These are phyloP conservation scores for Drosophila testacea DNA, from an alignment of 2,888 invertebrate genomes.

Conservation along the genomic window DNA sequence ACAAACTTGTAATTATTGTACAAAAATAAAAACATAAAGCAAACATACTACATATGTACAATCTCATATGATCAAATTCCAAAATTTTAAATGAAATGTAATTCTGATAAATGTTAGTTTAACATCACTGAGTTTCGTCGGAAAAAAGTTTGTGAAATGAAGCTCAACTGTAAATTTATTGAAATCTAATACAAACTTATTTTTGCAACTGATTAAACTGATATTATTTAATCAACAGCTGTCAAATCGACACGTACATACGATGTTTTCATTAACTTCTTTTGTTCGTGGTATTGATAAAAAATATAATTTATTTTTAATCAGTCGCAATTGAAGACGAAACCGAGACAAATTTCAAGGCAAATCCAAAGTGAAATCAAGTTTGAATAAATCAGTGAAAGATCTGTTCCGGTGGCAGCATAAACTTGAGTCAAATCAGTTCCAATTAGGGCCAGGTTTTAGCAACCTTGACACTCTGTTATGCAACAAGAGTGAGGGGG, in stretches of 20 bases:
- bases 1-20: neutral
- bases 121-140: neutral
- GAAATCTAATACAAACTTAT: neutral
- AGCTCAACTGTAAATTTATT: slow-evolving; percentile 1
- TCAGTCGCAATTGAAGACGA: slow-evolving; percentile 6
- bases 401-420: neutral
- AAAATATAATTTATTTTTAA: slow-evolving; percentile 3
- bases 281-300: slow-evolving; percentile 9
- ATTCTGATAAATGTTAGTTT: too few species aligned
- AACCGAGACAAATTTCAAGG: slow-evolving; percentile 18
- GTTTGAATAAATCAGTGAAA: neutral
- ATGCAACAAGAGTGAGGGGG: neutral
- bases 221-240: slow-evolving; percentile 31
- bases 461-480: slow-evolving; percentile 31
- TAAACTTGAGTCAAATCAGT: neutral
- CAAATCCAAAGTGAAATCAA: neutral
- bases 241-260: slow-evolving; percentile 15
- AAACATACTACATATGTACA: too few species aligned
- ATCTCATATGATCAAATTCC: neutral
- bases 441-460: slow-evolving; percentile 1
- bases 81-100: neutral
- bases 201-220: slow-evolving; percentile 18
- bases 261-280: neutral
- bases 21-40: neutral
- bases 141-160: neutral